Percentiles rank a stretch among this genome's conserved stretches.
Evolutionary conservation across 2,888 invertebrate genomes (phyloP).

Genomic region (Rhagonycha lutea): DNA sequence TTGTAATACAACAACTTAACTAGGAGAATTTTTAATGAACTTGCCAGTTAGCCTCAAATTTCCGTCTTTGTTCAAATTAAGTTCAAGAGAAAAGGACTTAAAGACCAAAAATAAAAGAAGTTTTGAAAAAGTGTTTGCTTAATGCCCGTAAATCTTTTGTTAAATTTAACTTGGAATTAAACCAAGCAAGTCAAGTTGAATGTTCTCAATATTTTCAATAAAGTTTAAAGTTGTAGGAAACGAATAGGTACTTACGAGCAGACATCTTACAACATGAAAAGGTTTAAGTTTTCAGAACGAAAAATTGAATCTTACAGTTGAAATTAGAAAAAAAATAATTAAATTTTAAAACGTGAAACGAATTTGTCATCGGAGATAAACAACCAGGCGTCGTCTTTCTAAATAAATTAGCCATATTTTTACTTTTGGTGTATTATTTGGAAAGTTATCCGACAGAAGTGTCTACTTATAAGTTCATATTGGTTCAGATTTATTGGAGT

Average conservation of each 20-base stretch:
- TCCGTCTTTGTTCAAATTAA: not conserved
- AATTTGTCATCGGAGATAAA: conserved; percentile 3
- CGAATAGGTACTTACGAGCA: conserved; percentile 16
- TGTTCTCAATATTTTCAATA: conserved; percentile 36
- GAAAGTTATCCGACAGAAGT: conserved; percentile 4
- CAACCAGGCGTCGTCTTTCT: conserved; percentile 8
- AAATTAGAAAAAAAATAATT: not conserved
- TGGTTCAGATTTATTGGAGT: conserved; percentile 19
- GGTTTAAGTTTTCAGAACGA: not conserved
- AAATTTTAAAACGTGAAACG: not conserved
- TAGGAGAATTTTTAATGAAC: not conserved
- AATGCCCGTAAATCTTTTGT: conserved; percentile 18
- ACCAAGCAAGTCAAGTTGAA: conserved; percentile 30
- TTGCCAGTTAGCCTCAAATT: not conserved
- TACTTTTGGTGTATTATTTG: conserved; percentile 1
- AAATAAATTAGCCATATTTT: conserved; percentile 18
- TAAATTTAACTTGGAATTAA: conserved; percentile 24
- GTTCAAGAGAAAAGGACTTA: not conserved
- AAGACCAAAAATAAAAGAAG: not conserved
- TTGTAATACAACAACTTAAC: no score
- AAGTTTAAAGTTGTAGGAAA: conserved; percentile 32
- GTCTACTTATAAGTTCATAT: conserved; percentile 12
- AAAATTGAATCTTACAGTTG: not conserved
- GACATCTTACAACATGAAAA: conserved; percentile 10
- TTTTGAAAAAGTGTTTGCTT: not conserved